Evolutionary conservation across 2,113 vertebrate genomes (phyloP), one percentile per base, ranked within the genome.

Genomic region (Pterophyllum scalare): DNA sequence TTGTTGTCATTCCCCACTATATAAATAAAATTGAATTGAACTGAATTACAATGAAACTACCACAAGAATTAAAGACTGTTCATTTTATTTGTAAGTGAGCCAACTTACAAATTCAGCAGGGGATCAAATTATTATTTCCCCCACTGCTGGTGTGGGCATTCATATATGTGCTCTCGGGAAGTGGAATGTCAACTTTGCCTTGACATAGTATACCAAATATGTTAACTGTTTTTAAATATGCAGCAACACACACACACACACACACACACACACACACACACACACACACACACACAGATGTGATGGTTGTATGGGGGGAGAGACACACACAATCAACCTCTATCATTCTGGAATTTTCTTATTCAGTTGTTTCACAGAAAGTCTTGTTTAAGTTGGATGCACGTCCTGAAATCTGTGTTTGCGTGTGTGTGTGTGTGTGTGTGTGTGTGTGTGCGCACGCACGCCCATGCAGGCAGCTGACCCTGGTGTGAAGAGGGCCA

Each of bases 401-500:
- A 3, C 54, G 14, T 89, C 79, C 43, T 80, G 58, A 60, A 81
- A 64, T 79, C 49, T 83, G 0, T 70, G 81, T 59, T 75, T 35
- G 19, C 70, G 46, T 57, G 81, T 64, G 72, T 61, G 79, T 62
- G 59, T 76, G 79, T 62, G 72, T 65, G 59, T 80, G 79, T 78
- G 83, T 79, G 56, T 76, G 75, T 86, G 65, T 67, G 82, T 64
- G 79, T 70, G n/a, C n/a, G n/a, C n/a, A n/a, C n/a, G n/a, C n/a
- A n/a, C n/a, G n/a, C n/a, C n/a, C n/a, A n/a, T n/a, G n/a, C 43
- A 86, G 70, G 92, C 93, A 95, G 94, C 93, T 94, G 92, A 94
- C 91, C 93, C 86, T 89, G 81, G 81, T 83, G 89, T 92, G 89
- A 94, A 94, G 86, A 92, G 90, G 82, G 49, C 86, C 87, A 91